Percentiles rank a stretch among this genome's conserved stretches.
phyloP scores from a whole-genome alignment of 2,888 invertebrate genomes.

The Stenchaetothrips biformis region DNA sequence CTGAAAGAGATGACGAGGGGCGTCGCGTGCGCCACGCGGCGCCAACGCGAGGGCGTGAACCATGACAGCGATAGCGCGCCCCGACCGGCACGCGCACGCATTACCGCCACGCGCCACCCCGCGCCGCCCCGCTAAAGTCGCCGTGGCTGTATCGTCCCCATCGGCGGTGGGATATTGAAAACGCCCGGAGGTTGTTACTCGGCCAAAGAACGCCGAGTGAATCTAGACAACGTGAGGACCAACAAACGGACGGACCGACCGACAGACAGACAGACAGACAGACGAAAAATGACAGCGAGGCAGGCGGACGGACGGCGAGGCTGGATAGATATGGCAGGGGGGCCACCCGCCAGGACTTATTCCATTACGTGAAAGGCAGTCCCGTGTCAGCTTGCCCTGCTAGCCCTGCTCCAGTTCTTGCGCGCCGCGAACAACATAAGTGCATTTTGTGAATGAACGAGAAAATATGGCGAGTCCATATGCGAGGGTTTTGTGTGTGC shows the following conservation, averaged over 20 bases:
- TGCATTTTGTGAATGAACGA: conserved; percentile 20
- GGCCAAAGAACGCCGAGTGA: too few species aligned
- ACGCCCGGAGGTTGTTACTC: too few species aligned
- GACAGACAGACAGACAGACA: neutral
- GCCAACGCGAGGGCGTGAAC: neutral
- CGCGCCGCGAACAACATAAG: conserved; percentile 14
- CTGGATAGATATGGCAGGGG: neutral
- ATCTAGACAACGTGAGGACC: too few species aligned
- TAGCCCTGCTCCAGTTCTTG: neutral
- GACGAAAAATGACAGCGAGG: neutral
- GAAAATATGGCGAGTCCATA: conserved; percentile 12
- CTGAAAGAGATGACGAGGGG: neutral
- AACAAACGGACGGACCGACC: neutral
- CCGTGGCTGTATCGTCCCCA: neutral
- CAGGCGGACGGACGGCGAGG: neutral
- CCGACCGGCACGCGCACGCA: neutral
- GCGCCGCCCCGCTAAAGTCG: neutral
- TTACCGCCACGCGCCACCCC: neutral
- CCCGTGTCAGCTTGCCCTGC: neutral
- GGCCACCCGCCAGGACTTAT: neutral
- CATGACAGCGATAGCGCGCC: neutral
- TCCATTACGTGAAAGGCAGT: conserved; percentile 2
- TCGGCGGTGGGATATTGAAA: too few species aligned
- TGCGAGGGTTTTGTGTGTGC: conserved; percentile 13
- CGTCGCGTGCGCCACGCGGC: neutral